Conservation (phyloP, 2,797 vertebrate species). For the Aphelocoma californica region DNA sequence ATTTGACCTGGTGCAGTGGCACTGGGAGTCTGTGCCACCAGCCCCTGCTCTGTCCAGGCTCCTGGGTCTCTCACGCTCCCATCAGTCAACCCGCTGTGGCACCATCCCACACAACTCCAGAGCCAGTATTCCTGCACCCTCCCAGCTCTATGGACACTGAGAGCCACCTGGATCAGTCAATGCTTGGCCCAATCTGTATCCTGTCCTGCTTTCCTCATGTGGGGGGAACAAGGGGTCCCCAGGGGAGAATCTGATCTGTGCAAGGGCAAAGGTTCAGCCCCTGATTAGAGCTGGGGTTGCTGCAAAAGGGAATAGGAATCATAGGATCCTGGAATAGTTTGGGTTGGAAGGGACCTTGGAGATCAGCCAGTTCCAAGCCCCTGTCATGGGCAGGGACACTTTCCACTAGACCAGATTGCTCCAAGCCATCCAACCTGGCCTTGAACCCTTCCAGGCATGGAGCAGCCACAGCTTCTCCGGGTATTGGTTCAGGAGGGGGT, state of each 20-base stretch:
- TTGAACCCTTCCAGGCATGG: not conserved
- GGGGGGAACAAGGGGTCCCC: no score
- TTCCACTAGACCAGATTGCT: not conserved
- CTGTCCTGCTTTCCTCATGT: not conserved
- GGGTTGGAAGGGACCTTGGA: not conserved
- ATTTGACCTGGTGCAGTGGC: not conserved
- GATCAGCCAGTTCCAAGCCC: not conserved
- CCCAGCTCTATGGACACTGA: not conserved
- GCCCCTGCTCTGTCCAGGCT: not conserved
- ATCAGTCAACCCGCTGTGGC: not conserved
- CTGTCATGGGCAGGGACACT: not conserved
- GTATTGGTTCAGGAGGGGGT: not conserved
- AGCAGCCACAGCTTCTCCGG: not conserved
- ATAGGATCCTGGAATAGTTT: not conserved
- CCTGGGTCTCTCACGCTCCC: fast-evolving
- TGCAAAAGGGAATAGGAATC: not conserved
- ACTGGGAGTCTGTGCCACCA: not conserved
- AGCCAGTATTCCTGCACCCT: not conserved
- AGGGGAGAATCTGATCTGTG: not conserved
- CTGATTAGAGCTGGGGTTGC: not conserved
- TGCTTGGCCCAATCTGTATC: not conserved
- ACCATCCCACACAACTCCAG: not conserved
- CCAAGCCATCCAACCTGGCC: not conserved
- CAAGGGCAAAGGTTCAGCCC: not conserved
- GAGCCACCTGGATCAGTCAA: fast-evolving